phyloP scores from a whole-genome alignment of 1,140 invertebrate genomes.

The Agrypnia vestita region DNA sequence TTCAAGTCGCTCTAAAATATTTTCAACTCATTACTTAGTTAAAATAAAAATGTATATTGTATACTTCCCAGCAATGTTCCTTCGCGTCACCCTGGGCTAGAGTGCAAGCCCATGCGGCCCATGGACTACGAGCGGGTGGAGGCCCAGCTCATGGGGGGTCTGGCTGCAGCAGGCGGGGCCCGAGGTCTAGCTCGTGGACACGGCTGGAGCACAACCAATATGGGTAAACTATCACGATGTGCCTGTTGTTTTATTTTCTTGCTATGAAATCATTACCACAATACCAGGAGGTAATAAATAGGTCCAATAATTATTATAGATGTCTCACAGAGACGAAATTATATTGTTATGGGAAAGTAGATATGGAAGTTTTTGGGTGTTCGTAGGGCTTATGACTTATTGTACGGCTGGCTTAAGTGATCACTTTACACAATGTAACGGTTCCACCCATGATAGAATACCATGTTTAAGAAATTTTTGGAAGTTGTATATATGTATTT shows the following conservation, averaged over 20 bases:
- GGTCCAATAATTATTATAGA: not conserved
- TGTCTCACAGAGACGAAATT: too few species aligned
- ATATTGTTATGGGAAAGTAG: too few species aligned
- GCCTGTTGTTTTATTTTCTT: not conserved
- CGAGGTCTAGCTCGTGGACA: conserved; percentile 62
- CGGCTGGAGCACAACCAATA: conserved; percentile 69
- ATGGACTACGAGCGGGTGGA: conserved; percentile 83
- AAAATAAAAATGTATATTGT: conserved; percentile 31
- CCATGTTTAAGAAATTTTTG: too few species aligned
- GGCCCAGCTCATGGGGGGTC: conserved; percentile 67
- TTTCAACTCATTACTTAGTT: conserved; percentile 39
- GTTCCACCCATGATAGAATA: too few species aligned
- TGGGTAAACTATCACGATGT: conserved; percentile 62
- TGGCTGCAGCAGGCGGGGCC: conserved; percentile 64
- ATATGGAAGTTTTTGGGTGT: too few species aligned
- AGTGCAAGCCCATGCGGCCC: conserved; percentile 80
- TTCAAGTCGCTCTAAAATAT: too few species aligned
- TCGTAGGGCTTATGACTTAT: too few species aligned
- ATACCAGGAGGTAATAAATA: not conserved
- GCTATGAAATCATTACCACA: too few species aligned
- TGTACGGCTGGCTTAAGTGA: too few species aligned
- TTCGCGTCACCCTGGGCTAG: conserved; percentile 69
- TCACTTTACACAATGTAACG: too few species aligned
- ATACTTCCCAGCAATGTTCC: conserved; percentile 71
- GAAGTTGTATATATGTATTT: too few species aligned